These are phyloP conservation scores for Eupithecia tripunctaria DNA, from an alignment of 2,888 invertebrate species.

Conservation along the genomic window DNA sequence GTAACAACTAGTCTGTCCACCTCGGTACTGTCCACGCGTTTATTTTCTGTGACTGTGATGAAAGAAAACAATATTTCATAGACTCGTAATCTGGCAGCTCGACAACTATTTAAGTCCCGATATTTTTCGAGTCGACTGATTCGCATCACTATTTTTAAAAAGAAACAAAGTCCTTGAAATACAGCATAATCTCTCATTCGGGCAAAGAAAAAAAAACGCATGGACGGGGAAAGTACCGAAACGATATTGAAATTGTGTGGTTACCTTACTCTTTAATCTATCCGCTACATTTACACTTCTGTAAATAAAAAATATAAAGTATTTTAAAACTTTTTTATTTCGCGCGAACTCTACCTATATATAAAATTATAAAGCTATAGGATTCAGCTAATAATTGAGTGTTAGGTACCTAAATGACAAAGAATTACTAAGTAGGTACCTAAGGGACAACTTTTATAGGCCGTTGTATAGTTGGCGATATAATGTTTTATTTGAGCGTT, in stretches of 20 bases:
- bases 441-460: neutral
- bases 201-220: neutral
- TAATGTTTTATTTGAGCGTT: neutral
- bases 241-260: conserved; percentile 50
- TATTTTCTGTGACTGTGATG: neutral
- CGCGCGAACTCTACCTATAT: conserved; percentile 27
- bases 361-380: neutral
- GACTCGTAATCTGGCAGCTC: neutral
- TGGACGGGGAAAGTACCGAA: conserved; percentile 29
- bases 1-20: neutral
- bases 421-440: neutral
- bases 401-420: neutral
- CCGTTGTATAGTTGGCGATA: neutral
- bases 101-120: neutral
- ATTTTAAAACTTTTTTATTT: conserved; percentile 51
- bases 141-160: neutral
- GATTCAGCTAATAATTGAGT: neutral
- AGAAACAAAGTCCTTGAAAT: neutral
- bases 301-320: conserved; percentile 63
- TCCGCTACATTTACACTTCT: conserved; percentile 70
- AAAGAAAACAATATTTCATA: neutral
- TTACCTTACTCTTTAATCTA: conserved; percentile 56
- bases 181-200: neutral
- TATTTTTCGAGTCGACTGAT: neutral
- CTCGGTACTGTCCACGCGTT: too few relatives aligned